A percentile compares a stretch with the other conserved stretches of the same genome.
phyloP scores from a whole-genome alignment of 2,888 invertebrate species.

The Drosophila subsilvestris region DNA sequence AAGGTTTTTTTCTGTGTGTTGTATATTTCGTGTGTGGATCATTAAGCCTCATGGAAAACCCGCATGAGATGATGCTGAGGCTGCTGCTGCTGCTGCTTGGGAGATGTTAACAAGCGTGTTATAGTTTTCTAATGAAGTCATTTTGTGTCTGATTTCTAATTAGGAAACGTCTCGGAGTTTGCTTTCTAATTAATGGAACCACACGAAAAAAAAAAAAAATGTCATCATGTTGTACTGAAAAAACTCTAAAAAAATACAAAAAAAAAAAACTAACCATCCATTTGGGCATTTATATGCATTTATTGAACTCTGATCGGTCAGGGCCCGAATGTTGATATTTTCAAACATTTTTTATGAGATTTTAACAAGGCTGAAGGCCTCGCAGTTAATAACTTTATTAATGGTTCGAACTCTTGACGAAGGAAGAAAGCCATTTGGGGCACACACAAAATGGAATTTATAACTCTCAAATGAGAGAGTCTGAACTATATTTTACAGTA shows the following conservation, averaged over 20 bases:
- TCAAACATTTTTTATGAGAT: constrained; percentile 69
- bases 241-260: constrained; percentile 13
- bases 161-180: constrained; percentile 47
- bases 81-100: not conserved
- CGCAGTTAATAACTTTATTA: constrained; percentile 77
- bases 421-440: not conserved
- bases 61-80: constrained; percentile 6
- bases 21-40: constrained; percentile 45
- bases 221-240: constrained; percentile 44
- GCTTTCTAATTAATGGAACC: constrained; percentile 76
- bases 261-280: not conserved
- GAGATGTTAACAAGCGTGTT: constrained; percentile 72
- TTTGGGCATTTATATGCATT: constrained; percentile 70
- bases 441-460: constrained; percentile 64
- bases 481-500: constrained; percentile 79
- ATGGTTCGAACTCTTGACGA: constrained; percentile 18
- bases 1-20: not conserved
- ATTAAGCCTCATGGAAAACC: constrained; percentile 39
- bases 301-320: constrained; percentile 54
- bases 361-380: constrained; percentile 65
- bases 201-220: constrained; percentile 40
- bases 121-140: constrained; percentile 80
- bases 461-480: constrained; percentile 65
- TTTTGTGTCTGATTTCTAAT: constrained; percentile 67
- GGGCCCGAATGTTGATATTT: constrained; percentile 53